Evolutionary conservation across 2,797 vertebrate species (phyloP).

Genomic region (Silurus lanzhouensis): DNA sequence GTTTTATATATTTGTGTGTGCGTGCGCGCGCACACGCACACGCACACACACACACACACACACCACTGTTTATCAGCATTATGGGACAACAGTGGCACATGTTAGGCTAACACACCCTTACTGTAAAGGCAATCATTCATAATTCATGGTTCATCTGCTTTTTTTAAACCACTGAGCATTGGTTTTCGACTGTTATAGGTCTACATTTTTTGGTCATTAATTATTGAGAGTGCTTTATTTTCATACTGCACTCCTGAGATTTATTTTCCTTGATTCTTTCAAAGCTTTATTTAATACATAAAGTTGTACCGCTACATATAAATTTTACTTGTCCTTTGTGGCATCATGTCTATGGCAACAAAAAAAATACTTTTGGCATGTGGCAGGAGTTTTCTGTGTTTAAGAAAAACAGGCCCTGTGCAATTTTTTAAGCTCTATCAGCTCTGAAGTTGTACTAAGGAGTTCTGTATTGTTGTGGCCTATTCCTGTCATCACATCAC

Average conservation of each 20-base stretch:
- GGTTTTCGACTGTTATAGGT: constrained; percentile 14
- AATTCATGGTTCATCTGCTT: constrained; percentile 33
- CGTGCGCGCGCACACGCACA: too few relatives aligned
- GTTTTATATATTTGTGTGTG: neutral
- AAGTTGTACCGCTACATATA: neutral
- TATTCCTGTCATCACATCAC: constrained; percentile 47
- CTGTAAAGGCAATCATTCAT: constrained; percentile 21
- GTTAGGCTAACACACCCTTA: constrained; percentile 11
- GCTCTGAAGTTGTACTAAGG: neutral
- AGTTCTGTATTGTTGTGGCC: constrained; percentile 39
- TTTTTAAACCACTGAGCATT: constrained; percentile 4
- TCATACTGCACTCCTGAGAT: neutral
- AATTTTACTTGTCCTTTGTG: constrained; percentile 30
- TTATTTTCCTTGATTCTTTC: constrained; percentile 25
- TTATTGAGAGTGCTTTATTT: constrained; percentile 40
- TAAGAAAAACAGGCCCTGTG: constrained; percentile 36
- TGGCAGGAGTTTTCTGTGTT: constrained; percentile 28
- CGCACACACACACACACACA: neutral
- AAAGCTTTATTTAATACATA: constrained; percentile 31
- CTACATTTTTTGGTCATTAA: constrained; percentile 25
- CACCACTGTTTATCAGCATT: neutral
- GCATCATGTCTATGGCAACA: constrained; percentile 29
- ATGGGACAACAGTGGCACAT: constrained; percentile 10
- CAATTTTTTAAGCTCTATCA: constrained; percentile 29
- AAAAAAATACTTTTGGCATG: constrained; percentile 37